Evolutionary conservation across 2,113 vertebrate species (phyloP).

Genomic region (Fregetta grallaria): DNA sequence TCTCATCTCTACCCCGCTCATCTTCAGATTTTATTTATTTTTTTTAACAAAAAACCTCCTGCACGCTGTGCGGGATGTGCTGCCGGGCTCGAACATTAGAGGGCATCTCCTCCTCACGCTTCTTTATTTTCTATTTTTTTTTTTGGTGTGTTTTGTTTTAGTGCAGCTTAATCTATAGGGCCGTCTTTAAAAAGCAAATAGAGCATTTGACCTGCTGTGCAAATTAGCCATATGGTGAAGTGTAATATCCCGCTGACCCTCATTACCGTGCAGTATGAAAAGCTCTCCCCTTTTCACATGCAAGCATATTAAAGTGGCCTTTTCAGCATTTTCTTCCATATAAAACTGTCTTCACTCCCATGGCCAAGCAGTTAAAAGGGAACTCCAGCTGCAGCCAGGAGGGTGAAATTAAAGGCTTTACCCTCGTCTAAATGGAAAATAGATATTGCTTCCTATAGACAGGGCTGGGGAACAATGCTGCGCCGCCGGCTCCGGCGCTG

Average conservation of each 20-base stretch:
- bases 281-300: constrained; percentile 59
- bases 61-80: not conserved
- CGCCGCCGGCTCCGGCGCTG: not conserved
- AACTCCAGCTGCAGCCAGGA: constrained; percentile 72
- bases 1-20: fast-evolving
- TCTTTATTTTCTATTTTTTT: not conserved
- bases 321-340: constrained; percentile 48
- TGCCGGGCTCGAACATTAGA: constrained; percentile 57
- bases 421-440: constrained; percentile 61
- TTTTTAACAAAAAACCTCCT: not conserved
- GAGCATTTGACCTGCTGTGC: constrained; percentile 65
- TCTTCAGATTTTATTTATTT: not conserved
- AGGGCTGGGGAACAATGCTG: constrained; percentile 39
- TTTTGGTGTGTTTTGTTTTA: not conserved
- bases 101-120: constrained; percentile 65
- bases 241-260: constrained; percentile 75
- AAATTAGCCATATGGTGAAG: constrained; percentile 75
- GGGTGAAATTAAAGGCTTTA: constrained; percentile 72
- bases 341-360: constrained; percentile 76
- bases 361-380: constrained; percentile 68
- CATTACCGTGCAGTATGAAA: constrained; percentile 55
- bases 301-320: constrained; percentile 67
- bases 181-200: constrained; percentile 61
- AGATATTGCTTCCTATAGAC: constrained; percentile 66
- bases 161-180: constrained; percentile 43